Base-by-base conservation (phyloP, 1,140 invertebrate species). In the Elymnias hypermnestra region DNA sequence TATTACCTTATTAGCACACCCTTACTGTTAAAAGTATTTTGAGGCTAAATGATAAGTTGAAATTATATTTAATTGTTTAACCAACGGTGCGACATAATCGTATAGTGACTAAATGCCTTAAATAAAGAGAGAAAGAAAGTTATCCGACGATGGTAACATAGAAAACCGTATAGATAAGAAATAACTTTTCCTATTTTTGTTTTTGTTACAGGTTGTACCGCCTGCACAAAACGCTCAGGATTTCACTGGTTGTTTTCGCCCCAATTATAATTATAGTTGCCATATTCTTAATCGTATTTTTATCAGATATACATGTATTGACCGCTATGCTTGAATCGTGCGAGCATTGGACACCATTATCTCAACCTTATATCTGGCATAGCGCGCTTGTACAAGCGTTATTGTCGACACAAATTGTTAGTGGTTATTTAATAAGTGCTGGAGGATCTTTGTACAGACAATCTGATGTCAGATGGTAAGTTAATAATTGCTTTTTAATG, bases 401-500 rank as follows among this genome's bases (percentile, higher is more conserved):
- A 19, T 33, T 85, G 41, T 83, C 81, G 0, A 68, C 78, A 7
- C 70, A 79, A 19, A 59, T 78, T 5, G 61, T 70, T 38, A 69
- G 73, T 12, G 82, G 82, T 9, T 82, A 76, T 43, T 45, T 83
- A 5, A 65, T 73, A 8, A 81, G 74, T 39, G 64, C 74, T 13
- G 81, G 81, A 14, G 76, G 72, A 8, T 70, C 68, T n/a, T 48
- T 83, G 3, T 81, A 84, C 38, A 69, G 60, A 48, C 52, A 82
- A 44, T 72, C 71, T 5, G 78, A 84, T 48, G 81, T 84, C 10
- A 60, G 81, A 63, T 84, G 78, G 81, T 81, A 57, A 70, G 29
- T 15, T 33, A 2, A 33, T 1, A 15, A n/a, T n/a, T n/a, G n/a
- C n/a, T n/a, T n/a, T n/a, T n/a, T n/a, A n/a, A n/a, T n/a, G n/a